Evolutionary conservation across 2,888 invertebrate species (phyloP), one percentile per base, ranked within the genome.

Genomic region (Rugalucina vietnamica): DNA sequence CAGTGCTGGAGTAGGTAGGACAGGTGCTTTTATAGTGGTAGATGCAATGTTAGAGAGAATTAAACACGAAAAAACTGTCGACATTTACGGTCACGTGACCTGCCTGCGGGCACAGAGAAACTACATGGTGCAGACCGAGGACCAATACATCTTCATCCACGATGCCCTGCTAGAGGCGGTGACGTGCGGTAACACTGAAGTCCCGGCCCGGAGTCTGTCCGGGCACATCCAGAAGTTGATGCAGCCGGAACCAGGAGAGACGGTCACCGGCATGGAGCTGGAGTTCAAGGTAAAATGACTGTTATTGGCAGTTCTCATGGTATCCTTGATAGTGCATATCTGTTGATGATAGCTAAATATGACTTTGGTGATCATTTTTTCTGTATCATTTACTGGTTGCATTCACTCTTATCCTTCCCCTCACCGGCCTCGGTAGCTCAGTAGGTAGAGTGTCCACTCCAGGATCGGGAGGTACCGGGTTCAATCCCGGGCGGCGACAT

Each of bases 61-160:
- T 95, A 97, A 98, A 91, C 98, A 99, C 95, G 99, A 99, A 94
- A 98, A 98, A 95, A 99, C 98, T 75, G 98, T 99, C 39, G 99
- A 99, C 95, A 99, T 99, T 89, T 99, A 99, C 94, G 99, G 99
- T 12, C 99, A 99, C 95, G 99, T 99, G 50, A 99, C 99, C 21
- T 98, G 98, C 94, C 96, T 99, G 88, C 96, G 99, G 84, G 98
- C 99, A 34, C 99, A 99, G 95, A 97, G 99, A 77, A 99, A 99
- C 95, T 99, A 99, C 96, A 99, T 99, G 99, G 99, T 99, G 37
- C 95, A 95, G 90, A 99, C 99, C 24, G 99, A 99, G 95, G 99
- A 99, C 95, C 99, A 99, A 95, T 99, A 99, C 95, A 98, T 99
- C 90, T 99, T 99, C 96, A 99, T 99, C 91, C 99, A 99, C 95